Evolutionary conservation across 2,888 invertebrate genomes (phyloP).

Genomic region (Drosophila merina): DNA sequence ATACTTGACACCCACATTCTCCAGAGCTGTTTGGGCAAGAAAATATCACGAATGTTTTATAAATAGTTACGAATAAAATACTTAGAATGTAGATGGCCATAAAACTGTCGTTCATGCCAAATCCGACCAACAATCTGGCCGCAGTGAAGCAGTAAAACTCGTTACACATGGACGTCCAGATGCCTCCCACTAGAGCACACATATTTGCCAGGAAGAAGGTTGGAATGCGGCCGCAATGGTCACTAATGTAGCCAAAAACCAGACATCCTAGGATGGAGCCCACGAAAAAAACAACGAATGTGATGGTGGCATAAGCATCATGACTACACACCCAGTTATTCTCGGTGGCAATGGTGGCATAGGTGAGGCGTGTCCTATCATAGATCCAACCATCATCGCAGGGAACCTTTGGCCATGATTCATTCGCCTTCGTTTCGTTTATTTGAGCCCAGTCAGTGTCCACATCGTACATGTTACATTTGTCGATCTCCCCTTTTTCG

Average conservation of each 20-base stretch:
- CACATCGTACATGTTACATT: constrained; percentile 90
- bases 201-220: constrained; percentile 90
- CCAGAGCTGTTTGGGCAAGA: constrained; percentile 86
- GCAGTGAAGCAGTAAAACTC: constrained; percentile 90
- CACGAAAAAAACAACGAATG: constrained; percentile 92
- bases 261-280: constrained; percentile 93
- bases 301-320: constrained; percentile 88
- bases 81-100: constrained; percentile 95
- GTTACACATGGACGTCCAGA: constrained; percentile 88
- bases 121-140: constrained; percentile 91
- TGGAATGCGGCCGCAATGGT: constrained; percentile 92
- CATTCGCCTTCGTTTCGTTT: constrained; percentile 85
- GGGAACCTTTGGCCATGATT: constrained; percentile 87
- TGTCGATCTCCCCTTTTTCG: constrained; percentile 85
- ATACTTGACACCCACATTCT: constrained; percentile 94
- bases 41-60: not conserved
- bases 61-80: constrained; percentile 83
- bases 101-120: constrained; percentile 93
- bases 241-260: constrained; percentile 92
- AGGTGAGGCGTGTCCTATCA: constrained; percentile 90
- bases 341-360: constrained; percentile 92
- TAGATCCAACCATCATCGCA: constrained; percentile 92
- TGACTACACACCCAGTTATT: constrained; percentile 93
- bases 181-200: constrained; percentile 88
- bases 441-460: constrained; percentile 87